phyloP scores from a whole-genome alignment of 2,113 vertebrate genomes.

The Telmatochromis sp. region DNA sequence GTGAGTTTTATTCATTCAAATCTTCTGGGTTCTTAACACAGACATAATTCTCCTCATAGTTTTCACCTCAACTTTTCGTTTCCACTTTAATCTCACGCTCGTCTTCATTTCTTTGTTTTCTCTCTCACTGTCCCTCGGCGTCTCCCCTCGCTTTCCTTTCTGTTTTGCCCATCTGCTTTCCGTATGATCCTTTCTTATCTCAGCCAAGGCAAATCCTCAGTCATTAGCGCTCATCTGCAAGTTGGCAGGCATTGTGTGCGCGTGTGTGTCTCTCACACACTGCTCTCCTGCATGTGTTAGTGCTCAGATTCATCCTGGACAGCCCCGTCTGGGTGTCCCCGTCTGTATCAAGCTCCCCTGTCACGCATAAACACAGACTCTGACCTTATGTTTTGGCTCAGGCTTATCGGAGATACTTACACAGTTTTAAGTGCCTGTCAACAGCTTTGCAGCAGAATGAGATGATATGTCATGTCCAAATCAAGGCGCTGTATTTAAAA shows the following conservation, averaged over 20 bases:
- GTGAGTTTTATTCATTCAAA: slow-evolving; percentile 6
- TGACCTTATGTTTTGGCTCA: background rate
- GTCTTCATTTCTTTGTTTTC: slow-evolving; percentile 10
- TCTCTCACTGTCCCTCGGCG: slow-evolving; percentile 74
- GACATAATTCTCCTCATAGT: slow-evolving; percentile 25
- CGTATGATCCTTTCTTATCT: slow-evolving; percentile 56
- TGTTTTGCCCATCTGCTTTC: background rate
- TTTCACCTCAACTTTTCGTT: background rate
- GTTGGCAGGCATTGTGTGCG: slow-evolving; percentile 3
- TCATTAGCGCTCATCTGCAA: slow-evolving; percentile 68
- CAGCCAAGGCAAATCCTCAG: slow-evolving; percentile 58
- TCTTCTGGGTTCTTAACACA: slow-evolving; percentile 34
- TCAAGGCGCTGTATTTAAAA: background rate
- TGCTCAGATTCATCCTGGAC: background rate
- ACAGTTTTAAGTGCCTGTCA: background rate
- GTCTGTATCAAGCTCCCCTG: slow-evolving; percentile 68
- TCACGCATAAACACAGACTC: background rate
- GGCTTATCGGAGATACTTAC: background rate
- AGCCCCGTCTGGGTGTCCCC: slow-evolving; percentile 80
- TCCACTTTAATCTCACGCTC: slow-evolving; percentile 7
- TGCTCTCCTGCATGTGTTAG: background rate
- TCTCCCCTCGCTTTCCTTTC: slow-evolving; percentile 50
- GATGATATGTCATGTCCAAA: background rate
- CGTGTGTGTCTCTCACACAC: background rate
- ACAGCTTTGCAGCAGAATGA: background rate